phyloP scores from a whole-genome alignment of 2,888 invertebrate species.

The Dynastes maya region DNA sequence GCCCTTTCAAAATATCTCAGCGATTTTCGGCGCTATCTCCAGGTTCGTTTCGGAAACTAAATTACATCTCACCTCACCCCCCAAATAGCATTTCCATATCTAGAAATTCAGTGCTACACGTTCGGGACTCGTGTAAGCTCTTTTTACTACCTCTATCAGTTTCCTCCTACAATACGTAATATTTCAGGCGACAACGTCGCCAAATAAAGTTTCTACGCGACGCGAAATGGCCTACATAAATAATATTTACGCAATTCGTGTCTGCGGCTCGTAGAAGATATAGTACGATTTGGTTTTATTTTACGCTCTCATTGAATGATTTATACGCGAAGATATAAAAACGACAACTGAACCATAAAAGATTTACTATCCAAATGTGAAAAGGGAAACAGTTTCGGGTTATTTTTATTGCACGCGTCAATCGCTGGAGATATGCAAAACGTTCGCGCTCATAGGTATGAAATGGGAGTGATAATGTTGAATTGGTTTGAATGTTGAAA shows the following conservation, averaged over 20 bases:
- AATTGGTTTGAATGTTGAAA: neutral
- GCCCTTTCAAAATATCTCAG: too few species aligned
- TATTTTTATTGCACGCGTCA: neutral
- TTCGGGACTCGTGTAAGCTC: too few species aligned
- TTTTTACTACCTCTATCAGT: too few species aligned
- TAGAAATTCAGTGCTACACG: too few species aligned
- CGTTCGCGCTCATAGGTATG: neutral
- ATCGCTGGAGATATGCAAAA: neutral
- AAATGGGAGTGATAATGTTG: neutral
- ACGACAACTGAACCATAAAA: neutral
- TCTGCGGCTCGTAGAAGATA: neutral
- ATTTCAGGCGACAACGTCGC: too few species aligned
- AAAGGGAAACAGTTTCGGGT: neutral
- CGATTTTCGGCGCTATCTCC: too few species aligned
- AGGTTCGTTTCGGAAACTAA: too few species aligned
- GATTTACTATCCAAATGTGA: neutral
- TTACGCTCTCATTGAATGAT: conserved; percentile 1
- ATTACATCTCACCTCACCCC: too few species aligned
- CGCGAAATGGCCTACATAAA: neutral
- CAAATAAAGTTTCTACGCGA: too few species aligned
- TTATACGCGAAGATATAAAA: conserved; percentile 7
- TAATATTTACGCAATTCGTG: conserved; percentile 17
- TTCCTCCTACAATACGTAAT: too few species aligned
- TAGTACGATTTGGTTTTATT: neutral
- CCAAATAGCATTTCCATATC: too few species aligned